Conservation (phyloP, 2,113 vertebrate genomes). For the Tragelaphus buxtoni region DNA sequence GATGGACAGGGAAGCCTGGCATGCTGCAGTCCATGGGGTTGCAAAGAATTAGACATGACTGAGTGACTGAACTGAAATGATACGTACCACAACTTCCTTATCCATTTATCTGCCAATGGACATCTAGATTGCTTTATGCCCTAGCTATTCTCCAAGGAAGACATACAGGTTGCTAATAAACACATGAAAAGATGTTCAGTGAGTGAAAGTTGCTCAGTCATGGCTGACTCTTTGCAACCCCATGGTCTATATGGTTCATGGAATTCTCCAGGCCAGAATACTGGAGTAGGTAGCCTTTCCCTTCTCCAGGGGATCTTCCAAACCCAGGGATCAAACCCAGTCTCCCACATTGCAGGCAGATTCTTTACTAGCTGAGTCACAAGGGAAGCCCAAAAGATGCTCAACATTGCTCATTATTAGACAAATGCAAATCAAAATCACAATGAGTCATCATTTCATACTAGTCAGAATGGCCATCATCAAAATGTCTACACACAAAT, state of each 20-base stretch:
- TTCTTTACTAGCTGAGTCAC: not conserved
- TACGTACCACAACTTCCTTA: not conserved
- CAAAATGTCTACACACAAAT: not conserved
- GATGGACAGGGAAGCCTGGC: not conserved
- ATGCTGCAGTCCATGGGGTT: not conserved
- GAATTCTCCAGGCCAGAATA: not conserved
- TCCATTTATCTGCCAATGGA: not conserved
- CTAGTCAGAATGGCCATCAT: not conserved
- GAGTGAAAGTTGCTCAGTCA: not conserved
- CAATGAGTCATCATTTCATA: not conserved
- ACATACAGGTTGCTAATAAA: not conserved
- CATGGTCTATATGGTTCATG: not conserved
- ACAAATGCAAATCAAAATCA: not conserved
- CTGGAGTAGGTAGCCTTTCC: not conserved
- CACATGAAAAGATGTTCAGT: not conserved
- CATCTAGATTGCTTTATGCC: not conserved
- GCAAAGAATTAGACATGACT: not conserved
- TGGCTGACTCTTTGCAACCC: not conserved
- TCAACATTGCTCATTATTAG: not conserved
- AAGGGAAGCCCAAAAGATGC: not conserved
- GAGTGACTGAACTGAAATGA: not conserved
- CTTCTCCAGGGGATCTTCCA: not conserved
- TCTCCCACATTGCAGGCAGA: not conserved
- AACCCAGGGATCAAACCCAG: not conserved
- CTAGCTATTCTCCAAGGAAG: not conserved